phyloP scores from a whole-genome alignment of 2,113 vertebrate species.

The Apeltes quadracus region DNA sequence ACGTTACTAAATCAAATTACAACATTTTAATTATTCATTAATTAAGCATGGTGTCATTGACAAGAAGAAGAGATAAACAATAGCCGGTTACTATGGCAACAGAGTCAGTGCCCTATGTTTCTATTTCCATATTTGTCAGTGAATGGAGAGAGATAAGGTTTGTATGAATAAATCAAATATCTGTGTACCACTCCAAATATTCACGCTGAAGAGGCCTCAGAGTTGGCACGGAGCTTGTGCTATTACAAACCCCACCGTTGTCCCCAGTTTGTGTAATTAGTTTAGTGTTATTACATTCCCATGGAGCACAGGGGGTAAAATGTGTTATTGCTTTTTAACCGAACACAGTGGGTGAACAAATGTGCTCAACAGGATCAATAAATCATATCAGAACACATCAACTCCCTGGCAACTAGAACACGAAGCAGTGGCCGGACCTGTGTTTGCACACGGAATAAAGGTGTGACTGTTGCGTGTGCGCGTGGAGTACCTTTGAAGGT shows the following conservation, averaged over 20 bases:
- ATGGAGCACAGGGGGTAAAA: constrained; percentile 73
- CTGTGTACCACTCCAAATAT: constrained; percentile 51
- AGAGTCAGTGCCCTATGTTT: constrained; percentile 22
- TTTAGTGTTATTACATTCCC: constrained; percentile 75
- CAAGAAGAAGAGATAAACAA: not conserved
- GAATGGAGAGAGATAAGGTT: constrained; percentile 38
- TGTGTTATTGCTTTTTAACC: constrained; percentile 77
- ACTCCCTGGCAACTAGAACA: constrained; percentile 74
- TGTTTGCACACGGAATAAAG: constrained; percentile 44
- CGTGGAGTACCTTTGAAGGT: not conserved
- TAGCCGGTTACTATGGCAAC: not conserved
- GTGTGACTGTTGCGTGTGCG: constrained; percentile 2
- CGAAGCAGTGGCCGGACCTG: constrained; percentile 51
- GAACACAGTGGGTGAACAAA: constrained; percentile 78
- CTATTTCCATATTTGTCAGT: constrained; percentile 19
- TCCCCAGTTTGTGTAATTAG: constrained; percentile 74
- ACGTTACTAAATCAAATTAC: not conserved
- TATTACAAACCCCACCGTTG: constrained; percentile 66
- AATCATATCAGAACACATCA: constrained; percentile 78
- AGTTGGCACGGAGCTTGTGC: constrained; percentile 29
- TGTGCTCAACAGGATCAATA: constrained; percentile 76
- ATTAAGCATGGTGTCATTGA: not conserved
- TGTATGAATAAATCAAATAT: constrained; percentile 60
- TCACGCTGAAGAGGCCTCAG: constrained; percentile 22
- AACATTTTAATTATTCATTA: not conserved